Conservation (phyloP, 2,113 vertebrate genomes). For the Bubo scandiacus region DNA sequence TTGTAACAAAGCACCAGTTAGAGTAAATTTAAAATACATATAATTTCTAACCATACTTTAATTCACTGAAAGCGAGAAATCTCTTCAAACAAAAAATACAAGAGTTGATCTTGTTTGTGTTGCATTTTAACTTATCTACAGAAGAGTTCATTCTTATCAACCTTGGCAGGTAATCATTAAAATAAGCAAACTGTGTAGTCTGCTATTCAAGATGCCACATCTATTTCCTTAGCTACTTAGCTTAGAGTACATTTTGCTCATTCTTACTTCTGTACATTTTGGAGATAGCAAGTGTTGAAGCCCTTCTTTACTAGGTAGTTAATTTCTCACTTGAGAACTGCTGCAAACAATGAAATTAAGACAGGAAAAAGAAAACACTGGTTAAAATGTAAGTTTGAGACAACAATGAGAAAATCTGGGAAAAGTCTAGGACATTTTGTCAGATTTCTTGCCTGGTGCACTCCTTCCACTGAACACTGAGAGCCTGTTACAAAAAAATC, state of each 20-base stretch:
- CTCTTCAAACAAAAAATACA: background rate
- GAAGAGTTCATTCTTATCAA: background rate
- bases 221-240: background rate
- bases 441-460: background rate
- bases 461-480: background rate
- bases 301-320: background rate
- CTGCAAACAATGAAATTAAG: background rate
- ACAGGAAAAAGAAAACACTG: background rate
- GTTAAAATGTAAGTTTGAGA: background rate
- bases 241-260: background rate
- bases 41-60: background rate
- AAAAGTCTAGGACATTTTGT: background rate
- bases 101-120: background rate
- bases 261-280: background rate
- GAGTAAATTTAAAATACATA: background rate
- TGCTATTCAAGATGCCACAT: background rate
- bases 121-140: background rate
- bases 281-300: background rate
- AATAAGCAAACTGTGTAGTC: background rate
- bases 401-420: background rate
- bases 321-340: background rate
- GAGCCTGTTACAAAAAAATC: background rate
- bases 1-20: background rate
- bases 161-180: background rate
- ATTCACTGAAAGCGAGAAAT: background rate